phyloP scores from a whole-genome alignment of 2,888 invertebrate genomes.

The Machimus rusticus region DNA sequence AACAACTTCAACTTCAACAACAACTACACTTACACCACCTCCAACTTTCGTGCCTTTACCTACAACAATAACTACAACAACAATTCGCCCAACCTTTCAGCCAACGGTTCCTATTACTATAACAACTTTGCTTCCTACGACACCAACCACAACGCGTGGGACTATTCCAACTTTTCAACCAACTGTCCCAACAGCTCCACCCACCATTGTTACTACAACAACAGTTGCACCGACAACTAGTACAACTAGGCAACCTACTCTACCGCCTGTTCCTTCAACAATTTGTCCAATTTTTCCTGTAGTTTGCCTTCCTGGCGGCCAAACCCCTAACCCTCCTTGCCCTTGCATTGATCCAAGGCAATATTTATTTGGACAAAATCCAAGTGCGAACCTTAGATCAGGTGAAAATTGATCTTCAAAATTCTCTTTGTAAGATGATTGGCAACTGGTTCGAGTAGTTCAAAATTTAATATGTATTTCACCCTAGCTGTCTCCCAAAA shows the following conservation, averaged over 20 bases:
- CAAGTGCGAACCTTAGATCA: neutral
- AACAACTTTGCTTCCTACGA: slow-evolving; percentile 2
- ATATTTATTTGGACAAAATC: neutral
- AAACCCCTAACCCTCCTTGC: slow-evolving; percentile 56
- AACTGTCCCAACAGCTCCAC: slow-evolving; percentile 44
- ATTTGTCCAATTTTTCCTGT: slow-evolving; percentile 55
- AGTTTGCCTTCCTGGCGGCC: slow-evolving; percentile 56
- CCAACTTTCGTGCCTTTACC: slow-evolving; percentile 43
- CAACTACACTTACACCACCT: slow-evolving; percentile 31
- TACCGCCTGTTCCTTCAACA: slow-evolving; percentile 22
- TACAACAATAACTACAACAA: slow-evolving; percentile 36
- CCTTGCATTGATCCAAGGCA: slow-evolving; percentile 61
- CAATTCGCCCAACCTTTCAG: slow-evolving; percentile 48
- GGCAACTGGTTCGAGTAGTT: neutral
- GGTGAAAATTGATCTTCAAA: neutral
- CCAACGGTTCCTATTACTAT: slow-evolving; percentile 40
- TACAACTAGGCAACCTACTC: slow-evolving; percentile 45
- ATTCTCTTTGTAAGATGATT: neutral
- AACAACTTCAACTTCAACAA: slow-evolving; percentile 44
- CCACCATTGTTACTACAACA: neutral
- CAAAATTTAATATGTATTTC: neutral
- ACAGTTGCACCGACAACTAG: slow-evolving; percentile 35
- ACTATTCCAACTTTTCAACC: slow-evolving; percentile 51
- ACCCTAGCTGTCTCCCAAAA: neutral
- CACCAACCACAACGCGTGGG: slow-evolving; percentile 42